Evolutionary conservation across 2,888 invertebrate genomes (phyloP).

Genomic region (Meandrusa payeni): DNA sequence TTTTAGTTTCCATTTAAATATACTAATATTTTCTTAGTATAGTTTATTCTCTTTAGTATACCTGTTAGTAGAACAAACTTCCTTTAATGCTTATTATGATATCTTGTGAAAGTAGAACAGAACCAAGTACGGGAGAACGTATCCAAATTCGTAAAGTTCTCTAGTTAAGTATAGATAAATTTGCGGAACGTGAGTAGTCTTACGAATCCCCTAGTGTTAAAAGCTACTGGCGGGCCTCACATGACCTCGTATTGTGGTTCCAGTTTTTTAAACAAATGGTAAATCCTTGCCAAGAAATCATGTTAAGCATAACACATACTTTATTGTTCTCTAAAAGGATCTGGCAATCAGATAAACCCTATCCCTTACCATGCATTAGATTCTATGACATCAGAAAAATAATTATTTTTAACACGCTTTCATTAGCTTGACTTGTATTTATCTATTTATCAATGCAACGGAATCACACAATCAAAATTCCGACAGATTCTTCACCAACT

Average conservation of each 20-base stretch:
- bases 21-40: conserved; percentile 1
- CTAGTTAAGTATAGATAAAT: no score
- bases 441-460: no score
- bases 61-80: conserved; percentile 29
- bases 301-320: not conserved
- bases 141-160: conserved; percentile 30
- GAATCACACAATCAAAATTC: no score
- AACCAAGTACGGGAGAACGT: conserved; percentile 49
- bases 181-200: conserved; percentile 27
- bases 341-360: no score
- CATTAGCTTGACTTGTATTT: no score
- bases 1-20: conserved; percentile 4
- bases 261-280: not conserved
- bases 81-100: conserved; percentile 41
- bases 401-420: no score
- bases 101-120: conserved; percentile 56
- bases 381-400: no score
- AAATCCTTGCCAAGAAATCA: conserved; percentile 12
- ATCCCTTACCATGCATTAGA: no score
- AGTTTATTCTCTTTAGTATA: no score
- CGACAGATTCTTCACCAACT: no score
- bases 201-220: not conserved
- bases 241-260: not conserved
- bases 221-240: no score
- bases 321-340: conserved; percentile 9